A percentile compares a stretch with the other conserved stretches of the same genome.
Conservation (phyloP, 2,797 vertebrate species). For the Galagoides demidoff region DNA sequence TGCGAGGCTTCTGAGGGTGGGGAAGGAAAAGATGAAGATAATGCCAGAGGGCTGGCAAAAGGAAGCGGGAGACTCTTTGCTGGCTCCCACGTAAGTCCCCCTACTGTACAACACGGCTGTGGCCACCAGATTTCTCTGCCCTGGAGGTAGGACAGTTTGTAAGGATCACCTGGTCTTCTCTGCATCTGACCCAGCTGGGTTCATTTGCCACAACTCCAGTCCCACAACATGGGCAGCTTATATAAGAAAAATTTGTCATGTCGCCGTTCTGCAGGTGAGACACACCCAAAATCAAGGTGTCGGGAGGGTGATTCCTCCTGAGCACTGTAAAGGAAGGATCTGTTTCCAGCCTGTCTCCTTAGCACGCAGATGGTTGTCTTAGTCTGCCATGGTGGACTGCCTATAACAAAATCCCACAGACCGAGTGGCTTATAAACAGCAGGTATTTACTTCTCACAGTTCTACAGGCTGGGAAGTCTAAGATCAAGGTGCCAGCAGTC, state of each 20-base stretch:
- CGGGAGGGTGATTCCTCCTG: not conserved
- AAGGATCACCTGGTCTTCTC: not conserved
- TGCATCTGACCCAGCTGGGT: not conserved
- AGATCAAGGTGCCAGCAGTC: not conserved
- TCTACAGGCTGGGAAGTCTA: not conserved
- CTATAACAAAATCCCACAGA: not conserved
- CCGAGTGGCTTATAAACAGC: not conserved
- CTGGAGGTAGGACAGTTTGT: not conserved
- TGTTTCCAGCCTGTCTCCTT: not conserved
- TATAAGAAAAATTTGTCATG: too few species aligned
- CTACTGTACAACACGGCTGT: accelerated
- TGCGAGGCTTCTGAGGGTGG: not conserved
- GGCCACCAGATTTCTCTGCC: too few species aligned
- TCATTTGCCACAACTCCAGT: not conserved
- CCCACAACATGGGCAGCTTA: not conserved
- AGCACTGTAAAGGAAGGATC: not conserved
- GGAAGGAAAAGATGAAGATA: not conserved
- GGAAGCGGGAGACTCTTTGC: too few species aligned
- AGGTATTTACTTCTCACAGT: not conserved
- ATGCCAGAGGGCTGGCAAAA: not conserved
- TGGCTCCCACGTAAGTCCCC: accelerated
- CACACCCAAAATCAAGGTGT: not conserved
- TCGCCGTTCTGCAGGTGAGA: not conserved
- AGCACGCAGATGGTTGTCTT: not conserved
- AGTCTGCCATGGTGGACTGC: not conserved